phyloP scores from a whole-genome alignment of 2,113 vertebrate genomes.

The Zapornia atra region DNA sequence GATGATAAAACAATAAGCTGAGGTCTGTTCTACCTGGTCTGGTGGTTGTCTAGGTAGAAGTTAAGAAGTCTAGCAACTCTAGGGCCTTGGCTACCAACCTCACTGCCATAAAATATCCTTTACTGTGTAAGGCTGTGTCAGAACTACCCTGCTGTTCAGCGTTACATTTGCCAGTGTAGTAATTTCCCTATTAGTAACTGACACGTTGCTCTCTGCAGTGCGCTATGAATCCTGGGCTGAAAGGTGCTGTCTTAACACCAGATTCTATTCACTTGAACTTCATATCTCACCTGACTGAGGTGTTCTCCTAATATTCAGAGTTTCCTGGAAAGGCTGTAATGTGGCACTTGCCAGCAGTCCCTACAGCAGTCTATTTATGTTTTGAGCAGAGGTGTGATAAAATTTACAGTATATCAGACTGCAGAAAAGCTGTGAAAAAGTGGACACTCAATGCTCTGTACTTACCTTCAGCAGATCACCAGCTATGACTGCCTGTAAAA shows the following conservation, averaged over 20 bases:
- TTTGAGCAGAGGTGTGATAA: constrained; percentile 19
- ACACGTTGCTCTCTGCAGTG: background rate
- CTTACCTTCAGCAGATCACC: constrained; percentile 82
- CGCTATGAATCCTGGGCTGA: background rate
- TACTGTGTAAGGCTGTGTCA: background rate
- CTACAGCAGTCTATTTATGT: background rate
- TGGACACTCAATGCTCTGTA: background rate
- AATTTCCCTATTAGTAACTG: constrained; percentile 13
- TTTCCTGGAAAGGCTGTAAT: constrained; percentile 49
- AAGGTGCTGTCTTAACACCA: background rate
- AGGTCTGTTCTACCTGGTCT: background rate
- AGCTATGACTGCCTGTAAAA: constrained; percentile 80
- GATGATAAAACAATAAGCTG: background rate
- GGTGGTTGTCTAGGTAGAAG: background rate
- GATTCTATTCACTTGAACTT: constrained; percentile 6
- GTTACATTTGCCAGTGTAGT: background rate
- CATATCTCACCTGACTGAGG: constrained; percentile 20
- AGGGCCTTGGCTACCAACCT: background rate
- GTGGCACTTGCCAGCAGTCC: background rate
- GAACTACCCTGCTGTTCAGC: background rate
- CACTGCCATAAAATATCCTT: background rate
- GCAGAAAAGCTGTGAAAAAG: background rate
- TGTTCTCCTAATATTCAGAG: background rate
- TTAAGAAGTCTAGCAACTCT: background rate
- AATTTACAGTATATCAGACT: background rate